Conservation (phyloP, 1,140 invertebrate genomes). For the Wiebesia pumilae region DNA sequence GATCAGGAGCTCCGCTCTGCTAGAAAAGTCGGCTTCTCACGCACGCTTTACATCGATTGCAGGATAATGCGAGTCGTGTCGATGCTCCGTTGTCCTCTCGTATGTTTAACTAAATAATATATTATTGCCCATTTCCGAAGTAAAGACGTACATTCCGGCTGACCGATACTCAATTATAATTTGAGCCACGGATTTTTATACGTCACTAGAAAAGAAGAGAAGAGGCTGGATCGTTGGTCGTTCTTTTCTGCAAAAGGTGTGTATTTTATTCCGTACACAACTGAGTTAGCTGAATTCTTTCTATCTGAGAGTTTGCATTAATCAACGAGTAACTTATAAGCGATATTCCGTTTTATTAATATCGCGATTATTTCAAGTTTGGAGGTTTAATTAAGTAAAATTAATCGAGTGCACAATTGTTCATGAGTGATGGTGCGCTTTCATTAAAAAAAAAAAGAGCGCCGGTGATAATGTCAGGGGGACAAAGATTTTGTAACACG, state of each 20-base stretch:
- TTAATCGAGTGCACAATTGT: not conserved
- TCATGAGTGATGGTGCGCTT: not conserved
- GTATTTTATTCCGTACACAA: too few species aligned
- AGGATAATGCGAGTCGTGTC: not conserved
- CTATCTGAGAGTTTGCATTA: too few species aligned
- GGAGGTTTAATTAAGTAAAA: too few species aligned
- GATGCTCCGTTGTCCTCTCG: not conserved
- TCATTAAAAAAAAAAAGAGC: not conserved
- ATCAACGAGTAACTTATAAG: too few species aligned
- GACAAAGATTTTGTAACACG: not conserved
- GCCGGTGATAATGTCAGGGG: not conserved
- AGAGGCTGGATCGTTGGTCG: too few species aligned
- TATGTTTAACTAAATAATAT: not conserved
- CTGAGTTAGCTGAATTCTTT: too few species aligned
- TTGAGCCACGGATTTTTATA: not conserved
- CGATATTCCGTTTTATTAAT: too few species aligned
- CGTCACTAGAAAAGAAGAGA: not conserved
- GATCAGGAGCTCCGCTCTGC: not conserved
- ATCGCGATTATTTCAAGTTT: too few species aligned
- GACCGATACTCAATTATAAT: not conserved
- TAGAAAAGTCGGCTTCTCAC: not conserved
- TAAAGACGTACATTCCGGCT: not conserved
- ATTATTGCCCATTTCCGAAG: not conserved
- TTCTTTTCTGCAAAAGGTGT: too few species aligned
- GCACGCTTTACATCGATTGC: not conserved